Percentiles rank a stretch among this genome's conserved stretches.
phyloP scores from a whole-genome alignment of 1,140 invertebrate species.

The Parapsyche elsis region DNA sequence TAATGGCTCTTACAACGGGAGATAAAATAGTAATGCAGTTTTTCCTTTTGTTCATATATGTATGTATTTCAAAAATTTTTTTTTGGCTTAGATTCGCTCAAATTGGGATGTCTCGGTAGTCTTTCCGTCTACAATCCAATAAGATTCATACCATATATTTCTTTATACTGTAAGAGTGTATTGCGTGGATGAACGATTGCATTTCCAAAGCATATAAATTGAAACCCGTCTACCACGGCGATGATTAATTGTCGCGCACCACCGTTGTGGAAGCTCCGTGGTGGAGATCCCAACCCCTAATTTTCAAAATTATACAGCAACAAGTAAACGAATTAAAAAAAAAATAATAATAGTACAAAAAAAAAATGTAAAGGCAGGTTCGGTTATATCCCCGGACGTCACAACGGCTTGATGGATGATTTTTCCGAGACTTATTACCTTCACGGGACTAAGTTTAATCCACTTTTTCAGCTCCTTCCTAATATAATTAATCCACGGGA shows the following conservation, averaged over 20 bases:
- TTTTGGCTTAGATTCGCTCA: no score
- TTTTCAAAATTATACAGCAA: not conserved
- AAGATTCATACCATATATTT: no score
- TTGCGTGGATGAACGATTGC: not conserved
- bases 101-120: no score
- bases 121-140: no score
- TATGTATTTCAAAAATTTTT: no score
- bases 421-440: slow-evolving; percentile 2
- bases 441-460: not conserved
- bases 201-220: not conserved
- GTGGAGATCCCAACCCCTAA: not conserved
- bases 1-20: no score
- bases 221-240: not conserved
- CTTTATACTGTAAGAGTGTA: no score
- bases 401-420: slow-evolving; percentile 5
- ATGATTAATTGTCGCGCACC: no score
- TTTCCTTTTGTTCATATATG: no score
- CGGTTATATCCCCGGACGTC: not conserved
- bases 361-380: not conserved
- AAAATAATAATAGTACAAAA: not conserved
- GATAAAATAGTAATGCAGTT: no score
- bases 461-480: slow-evolving; percentile 1
- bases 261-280: no score
- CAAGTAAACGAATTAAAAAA: not conserved
- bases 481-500: slow-evolving; percentile 8